phyloP scores from a whole-genome alignment of 1,140 invertebrate species.

The Zaprionus davidi region DNA sequence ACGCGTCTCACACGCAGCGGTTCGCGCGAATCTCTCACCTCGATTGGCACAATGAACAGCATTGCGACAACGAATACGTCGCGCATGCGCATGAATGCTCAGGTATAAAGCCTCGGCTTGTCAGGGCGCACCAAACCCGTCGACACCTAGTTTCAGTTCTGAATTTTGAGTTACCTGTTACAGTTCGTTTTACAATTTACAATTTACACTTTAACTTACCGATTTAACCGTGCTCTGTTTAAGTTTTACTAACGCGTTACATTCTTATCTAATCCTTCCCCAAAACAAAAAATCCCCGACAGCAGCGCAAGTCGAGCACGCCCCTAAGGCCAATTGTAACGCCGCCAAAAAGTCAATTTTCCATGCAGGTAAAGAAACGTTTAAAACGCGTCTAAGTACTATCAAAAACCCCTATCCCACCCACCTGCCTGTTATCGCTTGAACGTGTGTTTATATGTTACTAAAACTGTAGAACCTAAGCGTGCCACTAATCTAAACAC shows the following conservation, averaged over 20 bases:
- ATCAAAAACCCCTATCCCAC: not conserved
- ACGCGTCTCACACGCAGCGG: conserved; percentile 89
- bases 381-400: conserved; percentile 4
- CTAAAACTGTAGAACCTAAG: conserved; percentile 49
- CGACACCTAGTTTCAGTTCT: not conserved
- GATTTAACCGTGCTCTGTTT: conserved; percentile 34
- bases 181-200: conserved; percentile 19
- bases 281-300: conserved; percentile 17
- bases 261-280: conserved; percentile 52
- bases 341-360: conserved; percentile 83
- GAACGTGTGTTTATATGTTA: conserved; percentile 35
- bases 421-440: conserved; percentile 39
- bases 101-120: conserved; percentile 71
- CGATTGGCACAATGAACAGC: conserved; percentile 89
- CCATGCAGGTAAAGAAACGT: conserved; percentile 79
- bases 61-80: conserved; percentile 87
- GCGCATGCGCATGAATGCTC: conserved; percentile 83
- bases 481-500: conserved; percentile 56
- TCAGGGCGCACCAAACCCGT: conserved; percentile 17
- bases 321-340: conserved; percentile 72
- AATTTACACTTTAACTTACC: conserved; percentile 22
- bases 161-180: conserved; percentile 27
- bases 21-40: conserved; percentile 94
- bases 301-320: conserved; percentile 81
- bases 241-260: conserved; percentile 65